Base-by-base conservation (phyloP, 2,113 vertebrate genomes). In the Trinectes maculatus region DNA sequence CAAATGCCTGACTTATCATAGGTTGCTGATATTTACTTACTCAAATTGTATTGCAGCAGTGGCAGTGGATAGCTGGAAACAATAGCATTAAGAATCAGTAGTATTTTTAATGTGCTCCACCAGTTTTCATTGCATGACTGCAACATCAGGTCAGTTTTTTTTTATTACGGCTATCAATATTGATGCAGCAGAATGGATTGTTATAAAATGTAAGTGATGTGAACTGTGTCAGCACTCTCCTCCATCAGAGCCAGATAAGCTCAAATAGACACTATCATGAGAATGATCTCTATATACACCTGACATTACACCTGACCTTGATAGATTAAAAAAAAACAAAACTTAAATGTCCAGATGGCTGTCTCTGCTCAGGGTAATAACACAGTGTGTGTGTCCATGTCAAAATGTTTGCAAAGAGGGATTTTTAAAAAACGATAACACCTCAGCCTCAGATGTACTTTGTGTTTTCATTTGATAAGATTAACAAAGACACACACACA, bases 281-380 rank as follows among this genome's bases (percentile, higher is more conserved):
- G 13, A 46, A 39, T 8, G 3, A 55, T 54, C 5, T 47, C 37
- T 53, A 43, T 29, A 40, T 24, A 8, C 48, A 52, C 10, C 54
- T 8, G 3, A 21, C 12, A 21, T 43, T 26, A 28, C 21, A 21
- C 33, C 37, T 52, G 44, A 74, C 69, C 47, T 54, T 49, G 40
- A 33, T 25, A 6, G 16, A 64, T 66, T 9, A 29, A 29, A 37
- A 22, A 16, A 42, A 29, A 56, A n/a, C n/a, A n/a, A n/a, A n/a
- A n/a, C n/a, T n/a, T n/a, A n/a, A n/a, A n/a, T n/a, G n/a, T n/a
- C 13, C 66, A 69, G 71, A 65, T 65, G 43, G 34, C 47, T 36
- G 6, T 3, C 8, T 62, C 26, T 61, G 62, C 54, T 65, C 28
- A 18, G 24, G 19, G 29, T 28, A 28, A 59, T 12, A 8, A 3